Percentiles rank a stretch among this genome's conserved stretches.
Conservation (phyloP, 2,888 invertebrate genomes). For the Xestia rhomboidea region DNA sequence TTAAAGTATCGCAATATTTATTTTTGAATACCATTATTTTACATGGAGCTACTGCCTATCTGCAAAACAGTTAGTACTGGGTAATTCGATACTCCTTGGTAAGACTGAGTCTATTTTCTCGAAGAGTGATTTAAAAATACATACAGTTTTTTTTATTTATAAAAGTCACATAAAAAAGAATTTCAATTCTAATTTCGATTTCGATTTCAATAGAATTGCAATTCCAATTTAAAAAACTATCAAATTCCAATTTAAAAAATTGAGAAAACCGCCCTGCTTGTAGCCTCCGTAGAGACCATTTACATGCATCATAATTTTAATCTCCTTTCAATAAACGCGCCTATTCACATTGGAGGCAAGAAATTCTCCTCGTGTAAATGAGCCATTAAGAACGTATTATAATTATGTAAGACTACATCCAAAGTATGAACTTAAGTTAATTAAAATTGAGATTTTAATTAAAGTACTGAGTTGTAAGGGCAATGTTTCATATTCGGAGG, state of each 20-base stretch:
- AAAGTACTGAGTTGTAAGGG: conserved; percentile 27
- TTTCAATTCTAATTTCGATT: background rate
- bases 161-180: background rate
- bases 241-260: background rate
- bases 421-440: conserved; percentile 55
- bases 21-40: too few species aligned
- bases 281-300: background rate
- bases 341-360: background rate
- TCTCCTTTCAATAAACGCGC: background rate
- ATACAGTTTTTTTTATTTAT: background rate
- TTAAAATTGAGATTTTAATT: conserved; percentile 64
- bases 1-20: too few species aligned
- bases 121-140: too few species aligned
- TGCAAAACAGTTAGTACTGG: too few species aligned
- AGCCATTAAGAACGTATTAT: conserved; percentile 35
- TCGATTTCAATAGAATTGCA: background rate
- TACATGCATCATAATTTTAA: background rate
- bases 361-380: conserved; percentile 17
- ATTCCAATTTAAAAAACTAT: background rate
- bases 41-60: too few species aligned
- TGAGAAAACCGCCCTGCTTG: background rate
- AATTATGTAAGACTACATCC: conserved; percentile 42
- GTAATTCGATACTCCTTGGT: too few species aligned
- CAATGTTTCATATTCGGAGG: background rate
- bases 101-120: too few species aligned